These are phyloP conservation scores for Chiropotes sagulatus DNA, from an alignment of 2,797 vertebrate genomes.

Conservation along the genomic window DNA sequence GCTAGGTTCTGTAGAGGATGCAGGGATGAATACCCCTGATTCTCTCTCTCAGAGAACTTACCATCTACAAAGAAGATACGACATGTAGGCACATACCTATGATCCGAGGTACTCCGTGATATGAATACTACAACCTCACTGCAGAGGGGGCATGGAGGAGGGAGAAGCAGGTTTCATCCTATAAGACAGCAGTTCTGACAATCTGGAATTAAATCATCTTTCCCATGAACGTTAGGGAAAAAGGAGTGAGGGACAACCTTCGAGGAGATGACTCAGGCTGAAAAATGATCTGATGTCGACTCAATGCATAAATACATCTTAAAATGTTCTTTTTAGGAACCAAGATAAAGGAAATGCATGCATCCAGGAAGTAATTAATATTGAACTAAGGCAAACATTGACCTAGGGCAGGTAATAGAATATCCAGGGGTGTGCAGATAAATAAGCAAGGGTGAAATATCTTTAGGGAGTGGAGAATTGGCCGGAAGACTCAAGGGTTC, in stretches of 20 bases:
- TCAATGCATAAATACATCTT: not conserved
- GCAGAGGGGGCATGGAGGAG: not conserved
- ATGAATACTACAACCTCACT: not conserved
- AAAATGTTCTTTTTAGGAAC: conserved; percentile 24
- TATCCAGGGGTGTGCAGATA: not conserved
- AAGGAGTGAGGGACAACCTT: not conserved
- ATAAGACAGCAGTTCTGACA: not conserved
- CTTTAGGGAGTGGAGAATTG: not conserved
- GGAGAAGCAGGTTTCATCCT: not conserved
- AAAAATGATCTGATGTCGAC: not conserved
- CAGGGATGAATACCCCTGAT: not conserved
- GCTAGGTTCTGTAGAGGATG: not conserved
- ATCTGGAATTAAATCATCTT: not conserved
- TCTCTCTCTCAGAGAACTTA: not conserved
- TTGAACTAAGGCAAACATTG: not conserved
- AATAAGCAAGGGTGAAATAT: not conserved
- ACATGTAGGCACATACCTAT: not conserved
- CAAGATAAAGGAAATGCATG: conserved; percentile 25
- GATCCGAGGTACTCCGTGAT: not conserved
- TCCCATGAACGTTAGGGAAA: not conserved
- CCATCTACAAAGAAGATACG: not conserved
- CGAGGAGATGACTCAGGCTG: not conserved
- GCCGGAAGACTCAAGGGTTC: not conserved
- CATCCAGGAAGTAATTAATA: conserved; percentile 41
- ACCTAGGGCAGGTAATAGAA: not conserved